Percentiles rank a stretch among this genome's conserved stretches.
Evolutionary conservation across 2,113 vertebrate species (phyloP).

Genomic region (Pygoscelis adeliae): DNA sequence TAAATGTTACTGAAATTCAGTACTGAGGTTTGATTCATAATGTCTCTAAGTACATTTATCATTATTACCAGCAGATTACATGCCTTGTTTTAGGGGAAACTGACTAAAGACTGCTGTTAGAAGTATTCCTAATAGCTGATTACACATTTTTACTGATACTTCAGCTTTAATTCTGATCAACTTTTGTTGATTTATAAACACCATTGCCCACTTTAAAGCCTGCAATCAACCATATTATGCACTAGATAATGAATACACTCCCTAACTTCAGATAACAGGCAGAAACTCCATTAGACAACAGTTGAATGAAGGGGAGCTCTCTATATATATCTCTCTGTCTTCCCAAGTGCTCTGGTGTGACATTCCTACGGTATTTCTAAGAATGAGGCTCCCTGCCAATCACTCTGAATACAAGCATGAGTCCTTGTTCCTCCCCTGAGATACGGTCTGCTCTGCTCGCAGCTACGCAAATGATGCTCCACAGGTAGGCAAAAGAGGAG

Average conservation of each 20-base stretch:
- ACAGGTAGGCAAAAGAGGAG: neutral
- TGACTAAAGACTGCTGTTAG: constrained; percentile 24
- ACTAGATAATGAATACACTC: constrained; percentile 44
- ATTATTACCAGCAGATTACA: constrained; percentile 34
- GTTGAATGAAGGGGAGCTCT: constrained; percentile 28
- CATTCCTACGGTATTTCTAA: neutral
- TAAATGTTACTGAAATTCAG: constrained; percentile 25
- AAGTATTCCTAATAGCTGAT: constrained; percentile 52
- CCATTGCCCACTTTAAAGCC: constrained; percentile 22
- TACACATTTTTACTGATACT: constrained; percentile 38
- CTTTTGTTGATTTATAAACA: constrained; percentile 64
- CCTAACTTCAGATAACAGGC: constrained; percentile 42
- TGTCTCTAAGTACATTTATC: constrained; percentile 34
- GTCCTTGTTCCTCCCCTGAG: neutral
- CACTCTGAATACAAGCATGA: neutral
- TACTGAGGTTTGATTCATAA: constrained; percentile 34
- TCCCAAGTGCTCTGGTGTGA: neutral
- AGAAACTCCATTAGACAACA: constrained; percentile 38
- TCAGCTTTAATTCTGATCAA: constrained; percentile 56
- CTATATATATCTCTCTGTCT: neutral
- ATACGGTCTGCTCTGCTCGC: neutral
- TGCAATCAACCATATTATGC: constrained; percentile 43
- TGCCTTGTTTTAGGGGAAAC: constrained; percentile 55
- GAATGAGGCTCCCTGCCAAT: constrained; percentile 24
- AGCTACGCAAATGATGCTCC: neutral